Base-by-base conservation (phyloP, 2,888 invertebrate species). In the Scotopteryx bipunctaria region DNA sequence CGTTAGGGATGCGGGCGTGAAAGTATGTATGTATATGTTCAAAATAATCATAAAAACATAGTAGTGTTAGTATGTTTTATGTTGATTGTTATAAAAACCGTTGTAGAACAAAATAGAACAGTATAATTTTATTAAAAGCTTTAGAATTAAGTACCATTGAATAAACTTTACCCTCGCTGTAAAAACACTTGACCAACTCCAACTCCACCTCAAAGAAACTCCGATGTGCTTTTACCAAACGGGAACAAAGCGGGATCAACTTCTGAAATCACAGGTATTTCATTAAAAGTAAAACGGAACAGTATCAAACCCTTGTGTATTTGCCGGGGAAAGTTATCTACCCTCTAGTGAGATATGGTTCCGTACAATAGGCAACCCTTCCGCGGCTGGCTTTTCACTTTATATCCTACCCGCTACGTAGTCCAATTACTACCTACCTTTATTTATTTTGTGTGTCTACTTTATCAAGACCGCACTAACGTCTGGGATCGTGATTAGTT, bases 311-410 rank as follows among this genome's bases (percentile, higher is more conserved):
- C 73, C 70, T 67, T 59, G 68, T 69, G 69, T 69, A 69, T 72
- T 72, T 73, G 67, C 67, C 57, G 58, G 56, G 63, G 63, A 62
- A 67, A 70, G 66, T 71, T 74, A 76, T 74, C 72, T 73, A 66
- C 71, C 68, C 72, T 69, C 60, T 60, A 61, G 66, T 69, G 74
- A 77, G 71, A 75, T 78, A 78, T 73, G 66, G 71, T 67, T 60
- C 55, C 63, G 59, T 63, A 76, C 71, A 73, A 72, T 71, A 64
- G 68, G 66, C 63, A 66, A 69, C 67, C 69, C 66, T 59, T 63
- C 64, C 57, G 66, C 55, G 64, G 59, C 64, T 60, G 68, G 66
- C 67, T 64, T 64, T 63, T 60, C 61, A 61, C 57, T 61, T 51
- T 57, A 58, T 58, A 49, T 46, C 49, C 35, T 16, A 49, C 19